Base-by-base conservation (phyloP, 2,113 vertebrate genomes). In the Porphyrio hochstetteri region DNA sequence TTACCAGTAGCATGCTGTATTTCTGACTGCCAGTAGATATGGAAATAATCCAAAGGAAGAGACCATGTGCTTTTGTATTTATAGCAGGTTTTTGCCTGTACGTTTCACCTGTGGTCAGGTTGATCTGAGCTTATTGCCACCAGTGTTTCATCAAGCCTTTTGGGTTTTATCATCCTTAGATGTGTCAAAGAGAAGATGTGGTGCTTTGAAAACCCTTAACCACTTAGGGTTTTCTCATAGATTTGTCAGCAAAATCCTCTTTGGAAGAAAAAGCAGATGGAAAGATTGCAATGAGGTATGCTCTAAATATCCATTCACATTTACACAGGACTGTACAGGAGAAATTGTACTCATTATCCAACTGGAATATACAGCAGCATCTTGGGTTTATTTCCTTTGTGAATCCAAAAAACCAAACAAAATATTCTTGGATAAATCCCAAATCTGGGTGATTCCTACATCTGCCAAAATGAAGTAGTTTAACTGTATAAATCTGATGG, bases 41-140 rank as follows among this genome's bases (percentile, higher is more conserved):
- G 84, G 87, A 63, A 86, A 86, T 89, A 86, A 86, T 89, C 86
- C 4, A 90, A 93, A 97, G 94, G 52, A 46, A 92, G 81, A 48
- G 82, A 46, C 28, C 36, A 25, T 95, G 90, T 94, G 93, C 87
- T 90, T 95, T 84, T 91, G 72, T 38, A 67, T 50, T 63, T 9
- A 13, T 21, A 92, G 31, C 57, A 33, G 44, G 44, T 4, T 13
- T 28, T 71, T 59, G 40, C 25, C 74, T 67, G 27, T 36, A 38
- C 40, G 2, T 72, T 64, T 79, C 60, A 25, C 36, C 59, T 57
- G n/a, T 74, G 77, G 36, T 28, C 70, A 53, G 89, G 57, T 40
- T 72, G 9, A 5, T 9, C 77, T 35, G 36, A 87, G n/a, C 24
- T 85, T 65, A 11, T 29, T 50, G 44, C 64, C 83, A 46, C n/a